phyloP scores from a whole-genome alignment of 2,888 invertebrate genomes.

The Elysia crispata region DNA sequence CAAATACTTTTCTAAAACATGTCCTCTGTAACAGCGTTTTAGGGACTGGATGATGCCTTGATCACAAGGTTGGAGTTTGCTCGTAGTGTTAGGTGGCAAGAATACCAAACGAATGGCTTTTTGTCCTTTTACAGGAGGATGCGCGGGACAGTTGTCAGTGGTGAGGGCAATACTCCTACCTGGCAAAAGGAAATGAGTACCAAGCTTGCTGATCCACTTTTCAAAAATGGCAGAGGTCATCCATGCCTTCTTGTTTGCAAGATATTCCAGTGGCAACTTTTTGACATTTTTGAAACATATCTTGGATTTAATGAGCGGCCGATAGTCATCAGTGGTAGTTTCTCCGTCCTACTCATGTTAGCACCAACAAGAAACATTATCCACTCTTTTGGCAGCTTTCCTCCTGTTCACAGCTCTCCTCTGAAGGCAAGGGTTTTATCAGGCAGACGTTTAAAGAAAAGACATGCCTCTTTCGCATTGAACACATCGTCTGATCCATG shows the following conservation, averaged over 20 bases:
- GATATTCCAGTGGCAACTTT: constrained; percentile 37
- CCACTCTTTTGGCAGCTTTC: constrained; percentile 50
- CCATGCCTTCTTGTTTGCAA: constrained; percentile 41
- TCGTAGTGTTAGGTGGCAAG: constrained; percentile 11
- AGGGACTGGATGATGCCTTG: constrained; percentile 18
- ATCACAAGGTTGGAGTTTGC: constrained; percentile 5
- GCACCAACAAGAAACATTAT: constrained; percentile 48
- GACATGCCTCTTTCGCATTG: constrained; percentile 50
- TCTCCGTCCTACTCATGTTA: constrained; percentile 51
- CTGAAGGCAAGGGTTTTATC: constrained; percentile 45
- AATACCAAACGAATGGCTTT: no score
- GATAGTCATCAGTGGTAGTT: constrained; percentile 51
- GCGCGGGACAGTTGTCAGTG: constrained; percentile 41
- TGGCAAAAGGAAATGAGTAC: neutral
- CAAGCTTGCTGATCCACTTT: constrained; percentile 33
- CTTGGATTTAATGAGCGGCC: constrained; percentile 48
- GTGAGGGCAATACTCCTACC: neutral
- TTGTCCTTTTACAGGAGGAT: constrained; percentile 15
- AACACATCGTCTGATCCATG: constrained; percentile 47
- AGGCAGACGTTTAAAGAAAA: constrained; percentile 53
- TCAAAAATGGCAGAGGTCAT: constrained; percentile 36
- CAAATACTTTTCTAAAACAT: neutral
- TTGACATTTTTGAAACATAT: constrained; percentile 44
- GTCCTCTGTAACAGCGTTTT: neutral
- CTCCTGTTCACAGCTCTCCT: no score